Base-by-base conservation (phyloP, 2,888 invertebrate species). In the Drosophila kokeensis region DNA sequence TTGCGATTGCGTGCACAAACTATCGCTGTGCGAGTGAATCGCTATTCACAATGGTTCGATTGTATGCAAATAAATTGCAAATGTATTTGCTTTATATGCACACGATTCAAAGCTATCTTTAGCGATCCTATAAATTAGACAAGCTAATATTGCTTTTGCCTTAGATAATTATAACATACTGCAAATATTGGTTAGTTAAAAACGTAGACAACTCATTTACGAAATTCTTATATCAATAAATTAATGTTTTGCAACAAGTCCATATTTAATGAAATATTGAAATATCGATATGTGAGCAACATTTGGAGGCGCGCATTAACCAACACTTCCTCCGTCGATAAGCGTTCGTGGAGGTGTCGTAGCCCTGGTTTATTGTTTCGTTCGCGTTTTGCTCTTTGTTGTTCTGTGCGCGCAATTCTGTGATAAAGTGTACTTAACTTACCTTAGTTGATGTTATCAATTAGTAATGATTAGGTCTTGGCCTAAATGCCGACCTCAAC, bases 351-450 rank as follows among this genome's bases (percentile, higher is more conserved):
- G 24, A 53, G 15, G n/a, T 45, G 29, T 11, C 24, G 30, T 27
- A 34, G 50, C 77, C 78, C 81, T 81, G 73, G 68, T 36, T 65
- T 58, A 58, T 81, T 81, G 78, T 81, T 81, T 81, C 81, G 73
- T 67, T 76, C 58, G 81, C 81, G 58, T 76, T 71, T 58, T 72
- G 79, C 81, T 78, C 78, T 70, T 81, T 79, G 79, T 79, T 79
- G 70, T 73, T 66, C 57, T 64, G 82, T 80, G 82, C 79, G 79
- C 78, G 74, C 75, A 70, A 61, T 75, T 74, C 83, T 88, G 86
- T 85, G 83, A 83, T 83, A 83, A 83, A 86, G 86, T 83, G 86
- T 83, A 83, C 83, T 83, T 88, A 88, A 85, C 57, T 69, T 70
- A 24, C 8, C 60, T 70, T 83, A 71, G 59, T 81, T 66, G 61